Evolutionary conservation across 2,113 vertebrate species (phyloP).

Genomic region (Tympanuchus pallidicinctus): DNA sequence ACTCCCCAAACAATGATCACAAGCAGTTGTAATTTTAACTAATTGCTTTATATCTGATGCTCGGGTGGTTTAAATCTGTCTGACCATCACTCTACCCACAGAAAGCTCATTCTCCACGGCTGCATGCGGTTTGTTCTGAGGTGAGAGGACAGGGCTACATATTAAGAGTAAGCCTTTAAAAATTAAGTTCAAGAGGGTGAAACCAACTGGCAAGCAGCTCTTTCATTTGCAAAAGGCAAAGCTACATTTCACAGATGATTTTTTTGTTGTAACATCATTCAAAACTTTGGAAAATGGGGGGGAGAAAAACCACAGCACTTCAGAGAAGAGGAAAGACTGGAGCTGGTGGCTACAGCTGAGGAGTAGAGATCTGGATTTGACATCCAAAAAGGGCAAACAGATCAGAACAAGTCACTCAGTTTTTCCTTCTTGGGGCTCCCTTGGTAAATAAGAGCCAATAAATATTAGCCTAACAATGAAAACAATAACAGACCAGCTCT

Average conservation of each 20-base stretch:
- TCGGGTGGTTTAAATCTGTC: background rate
- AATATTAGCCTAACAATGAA: constrained; percentile 39
- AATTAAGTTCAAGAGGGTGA: background rate
- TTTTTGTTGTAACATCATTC: background rate
- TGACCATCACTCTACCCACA: background rate
- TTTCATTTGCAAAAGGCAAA: background rate
- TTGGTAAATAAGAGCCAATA: background rate
- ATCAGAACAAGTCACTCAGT: constrained; percentile 12
- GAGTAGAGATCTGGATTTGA: background rate
- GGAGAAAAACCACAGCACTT: background rate
- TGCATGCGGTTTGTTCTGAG: background rate
- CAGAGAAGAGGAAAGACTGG: background rate
- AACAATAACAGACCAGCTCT: background rate
- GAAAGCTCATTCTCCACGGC: background rate
- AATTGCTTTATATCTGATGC: background rate
- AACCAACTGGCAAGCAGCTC: background rate
- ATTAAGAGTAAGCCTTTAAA: background rate
- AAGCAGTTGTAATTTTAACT: background rate
- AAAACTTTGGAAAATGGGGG: background rate
- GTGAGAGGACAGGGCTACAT: background rate
- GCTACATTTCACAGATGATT: background rate
- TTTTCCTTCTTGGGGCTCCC: background rate
- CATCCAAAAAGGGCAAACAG: background rate
- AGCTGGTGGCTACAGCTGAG: background rate
- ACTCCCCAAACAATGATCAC: background rate